A percentile compares a stretch with the other conserved stretches of the same genome.
phyloP scores from a whole-genome alignment of 2,797 vertebrate species.

The Anguilla megastoma region DNA sequence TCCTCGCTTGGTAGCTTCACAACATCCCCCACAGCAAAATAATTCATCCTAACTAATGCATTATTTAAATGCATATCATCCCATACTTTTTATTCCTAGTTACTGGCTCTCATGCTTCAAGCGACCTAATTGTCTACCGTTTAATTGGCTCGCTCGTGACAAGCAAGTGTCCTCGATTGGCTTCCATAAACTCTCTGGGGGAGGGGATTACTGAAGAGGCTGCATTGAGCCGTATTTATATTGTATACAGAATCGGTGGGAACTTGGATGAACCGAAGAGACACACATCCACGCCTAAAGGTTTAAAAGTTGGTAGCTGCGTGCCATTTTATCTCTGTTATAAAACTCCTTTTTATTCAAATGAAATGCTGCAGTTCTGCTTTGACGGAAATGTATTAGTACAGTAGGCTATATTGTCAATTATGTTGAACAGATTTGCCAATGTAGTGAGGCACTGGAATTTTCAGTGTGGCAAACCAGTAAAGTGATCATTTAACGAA shows the following conservation, averaged over 20 bases:
- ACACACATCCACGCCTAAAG: neutral
- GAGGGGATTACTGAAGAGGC: constrained; percentile 6
- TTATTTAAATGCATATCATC: constrained; percentile 10
- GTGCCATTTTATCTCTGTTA: neutral
- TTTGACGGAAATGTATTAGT: neutral
- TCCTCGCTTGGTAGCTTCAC: neutral
- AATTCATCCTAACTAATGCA: neutral
- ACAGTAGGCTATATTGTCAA: neutral
- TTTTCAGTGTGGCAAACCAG: neutral
- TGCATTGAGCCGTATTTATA: neutral
- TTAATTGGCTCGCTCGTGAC: constrained; percentile 8
- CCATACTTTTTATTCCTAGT: neutral
- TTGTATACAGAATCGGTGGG: neutral
- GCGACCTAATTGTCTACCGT: constrained; percentile 10
- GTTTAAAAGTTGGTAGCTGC: neutral
- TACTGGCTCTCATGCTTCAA: neutral
- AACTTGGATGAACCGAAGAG: neutral
- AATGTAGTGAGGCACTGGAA: neutral
- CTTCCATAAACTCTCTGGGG: neutral
- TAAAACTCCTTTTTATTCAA: neutral
- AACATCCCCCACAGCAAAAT: neutral
- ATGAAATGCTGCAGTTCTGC: neutral
- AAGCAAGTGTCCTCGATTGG: constrained; percentile 7
- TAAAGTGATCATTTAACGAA: neutral
- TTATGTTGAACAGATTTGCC: neutral